Evolutionary conservation across 2,888 invertebrate species (phyloP).

Genomic region (Vesta saturnalis): DNA sequence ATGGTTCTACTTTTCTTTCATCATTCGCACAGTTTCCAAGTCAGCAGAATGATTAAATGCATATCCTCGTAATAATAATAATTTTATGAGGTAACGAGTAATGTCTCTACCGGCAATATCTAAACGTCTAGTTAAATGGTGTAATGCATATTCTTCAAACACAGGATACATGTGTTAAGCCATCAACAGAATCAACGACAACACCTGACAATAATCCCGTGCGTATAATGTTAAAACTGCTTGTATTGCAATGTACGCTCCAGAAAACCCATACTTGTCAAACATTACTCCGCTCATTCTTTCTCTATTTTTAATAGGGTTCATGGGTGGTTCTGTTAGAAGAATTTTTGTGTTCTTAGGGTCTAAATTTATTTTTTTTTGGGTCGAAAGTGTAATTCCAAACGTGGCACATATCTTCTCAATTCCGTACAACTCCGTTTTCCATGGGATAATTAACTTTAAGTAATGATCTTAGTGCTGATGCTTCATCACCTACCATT

Average conservation of each 20-base stretch:
- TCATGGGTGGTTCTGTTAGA: constrained; percentile 99
- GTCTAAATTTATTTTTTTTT: constrained; percentile 95
- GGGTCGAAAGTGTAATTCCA: constrained; percentile 99
- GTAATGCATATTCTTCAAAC: constrained; percentile 95
- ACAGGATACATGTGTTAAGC: constrained; percentile 99
- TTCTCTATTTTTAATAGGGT: constrained; percentile 95
- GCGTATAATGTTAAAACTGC: constrained; percentile 96
- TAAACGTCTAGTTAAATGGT: constrained; percentile 92
- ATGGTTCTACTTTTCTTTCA: constrained; percentile 99
- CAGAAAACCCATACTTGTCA: constrained; percentile 94
- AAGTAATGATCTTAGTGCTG: constrained; percentile 93
- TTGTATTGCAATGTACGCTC: constrained; percentile 95
- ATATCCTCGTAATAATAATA: constrained; percentile 93
- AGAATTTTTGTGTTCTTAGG: constrained; percentile 89
- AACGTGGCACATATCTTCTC: constrained; percentile 99
- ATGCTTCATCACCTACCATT: constrained; percentile 99
- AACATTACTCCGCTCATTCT: constrained; percentile 99
- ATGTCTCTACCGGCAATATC: constrained; percentile 99
- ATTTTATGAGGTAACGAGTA: constrained; percentile 96
- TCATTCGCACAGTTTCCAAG: constrained; percentile 94
- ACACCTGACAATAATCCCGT: constrained; percentile 96
- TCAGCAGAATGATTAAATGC: constrained; percentile 99
- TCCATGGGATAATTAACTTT: constrained; percentile 99
- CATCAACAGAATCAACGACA: constrained; percentile 98
- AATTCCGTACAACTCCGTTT: constrained; percentile 94